phyloP scores from a whole-genome alignment of 2,888 invertebrate species.

The Acronicta psi region DNA sequence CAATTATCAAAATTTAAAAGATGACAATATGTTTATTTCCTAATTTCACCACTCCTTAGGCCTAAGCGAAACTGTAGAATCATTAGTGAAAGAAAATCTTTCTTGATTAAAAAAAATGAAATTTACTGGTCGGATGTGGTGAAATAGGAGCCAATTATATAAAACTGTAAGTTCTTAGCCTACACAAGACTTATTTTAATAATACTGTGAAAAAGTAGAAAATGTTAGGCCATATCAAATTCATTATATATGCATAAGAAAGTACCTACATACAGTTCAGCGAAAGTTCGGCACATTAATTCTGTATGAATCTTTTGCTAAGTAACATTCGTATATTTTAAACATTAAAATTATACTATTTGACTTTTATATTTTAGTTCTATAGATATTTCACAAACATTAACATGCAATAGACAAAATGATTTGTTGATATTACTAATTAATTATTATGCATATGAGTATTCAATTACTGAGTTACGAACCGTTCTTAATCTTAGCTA shows the following conservation, averaged over 20 bases:
- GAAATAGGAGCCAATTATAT: constrained; percentile 25
- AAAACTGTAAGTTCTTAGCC: constrained; percentile 41
- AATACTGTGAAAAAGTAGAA: constrained; percentile 82
- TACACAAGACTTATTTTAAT: constrained; percentile 64
- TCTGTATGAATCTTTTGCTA: constrained; percentile 17
- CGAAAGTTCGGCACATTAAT: constrained; percentile 20
- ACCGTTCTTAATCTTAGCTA: constrained; percentile 22
- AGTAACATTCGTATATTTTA: constrained; percentile 29
- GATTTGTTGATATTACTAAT: constrained; percentile 22
- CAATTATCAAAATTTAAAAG: constrained; percentile 43
- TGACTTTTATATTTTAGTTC: constrained; percentile 21
- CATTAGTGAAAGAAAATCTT: constrained; percentile 3
- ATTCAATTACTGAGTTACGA: constrained; percentile 47
- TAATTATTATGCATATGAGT: constrained; percentile 40
- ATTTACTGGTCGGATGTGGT: constrained; percentile 11
- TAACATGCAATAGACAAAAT: constrained; percentile 40
- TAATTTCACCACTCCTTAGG: constrained; percentile 42
- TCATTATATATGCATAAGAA: constrained; percentile 23
- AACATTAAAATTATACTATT: constrained; percentile 10
- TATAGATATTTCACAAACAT: constrained; percentile 39
- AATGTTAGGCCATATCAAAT: constrained; percentile 57
- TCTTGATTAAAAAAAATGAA: constrained; percentile 10
- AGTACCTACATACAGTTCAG: constrained; percentile 21
- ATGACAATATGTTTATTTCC: constrained; percentile 22
- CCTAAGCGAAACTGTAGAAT: constrained; percentile 21